phyloP scores from a whole-genome alignment of 2,888 invertebrate species.

The Tipula vernalis region DNA sequence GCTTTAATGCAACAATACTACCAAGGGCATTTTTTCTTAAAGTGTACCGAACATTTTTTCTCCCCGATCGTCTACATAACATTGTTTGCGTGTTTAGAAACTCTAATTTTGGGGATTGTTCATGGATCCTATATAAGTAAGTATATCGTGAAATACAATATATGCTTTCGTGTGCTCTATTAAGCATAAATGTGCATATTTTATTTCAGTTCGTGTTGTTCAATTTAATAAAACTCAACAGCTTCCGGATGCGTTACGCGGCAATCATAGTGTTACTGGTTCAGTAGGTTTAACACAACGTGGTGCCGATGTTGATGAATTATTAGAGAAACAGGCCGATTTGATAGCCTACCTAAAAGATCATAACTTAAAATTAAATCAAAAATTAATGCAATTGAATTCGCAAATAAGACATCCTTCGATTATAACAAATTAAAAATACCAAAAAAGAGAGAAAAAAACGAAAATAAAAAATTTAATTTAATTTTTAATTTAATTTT shows the following conservation, averaged over 20 bases:
- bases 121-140: slow-evolving; percentile 43
- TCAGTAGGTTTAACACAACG: slow-evolving; percentile 34
- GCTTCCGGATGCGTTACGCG: slow-evolving; percentile 49
- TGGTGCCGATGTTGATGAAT: slow-evolving; percentile 42
- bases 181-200: background rate
- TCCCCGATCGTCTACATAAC: slow-evolving; percentile 47
- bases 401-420: slow-evolving; percentile 33
- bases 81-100: slow-evolving; percentile 40
- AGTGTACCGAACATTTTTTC: slow-evolving; percentile 38
- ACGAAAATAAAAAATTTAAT: background rate
- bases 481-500: background rate
- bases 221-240: slow-evolving; percentile 45
- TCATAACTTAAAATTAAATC: slow-evolving; percentile 50
- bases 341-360: slow-evolving; percentile 53
- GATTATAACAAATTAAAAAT: background rate
- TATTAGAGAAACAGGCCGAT: slow-evolving; percentile 58
- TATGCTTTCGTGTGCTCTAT: background rate
- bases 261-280: slow-evolving; percentile 27
- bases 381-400: slow-evolving; percentile 48
- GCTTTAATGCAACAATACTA: slow-evolving; percentile 45
- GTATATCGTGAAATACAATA: slow-evolving; percentile 14
- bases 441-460: background rate
- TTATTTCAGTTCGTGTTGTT: slow-evolving; percentile 41
- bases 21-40: slow-evolving; percentile 38
- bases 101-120: slow-evolving; percentile 36